Conservation (phyloP, 2,888 invertebrate species). For the Mythimna loreyi region DNA sequence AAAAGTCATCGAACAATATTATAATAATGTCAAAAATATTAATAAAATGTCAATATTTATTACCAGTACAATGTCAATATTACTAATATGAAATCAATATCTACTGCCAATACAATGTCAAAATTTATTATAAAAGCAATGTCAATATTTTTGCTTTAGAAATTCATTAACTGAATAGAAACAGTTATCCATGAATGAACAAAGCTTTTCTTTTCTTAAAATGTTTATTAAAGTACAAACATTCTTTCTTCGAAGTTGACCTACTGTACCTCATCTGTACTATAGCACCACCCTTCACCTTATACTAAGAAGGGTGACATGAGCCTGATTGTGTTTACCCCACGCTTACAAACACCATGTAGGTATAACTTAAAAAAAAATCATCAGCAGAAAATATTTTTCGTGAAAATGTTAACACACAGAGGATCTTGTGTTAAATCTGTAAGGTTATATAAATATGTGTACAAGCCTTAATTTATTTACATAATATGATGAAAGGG, state of each 20-base stretch:
- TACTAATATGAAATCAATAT: no score
- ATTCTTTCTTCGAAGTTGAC: neutral
- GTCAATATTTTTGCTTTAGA: no score
- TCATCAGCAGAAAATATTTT: constrained; percentile 33
- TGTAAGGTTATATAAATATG: constrained; percentile 9
- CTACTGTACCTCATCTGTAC: constrained; percentile 19
- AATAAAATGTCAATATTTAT: no score
- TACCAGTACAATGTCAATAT: no score
- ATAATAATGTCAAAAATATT: no score
- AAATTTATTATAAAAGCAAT: no score
- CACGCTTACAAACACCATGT: constrained; percentile 37
- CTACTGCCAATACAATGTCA: no score
- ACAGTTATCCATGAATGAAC: no score
- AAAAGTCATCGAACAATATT: no score
- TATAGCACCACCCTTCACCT: constrained; percentile 52
- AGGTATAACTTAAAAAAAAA: constrained; percentile 49
- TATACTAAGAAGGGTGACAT: constrained; percentile 60
- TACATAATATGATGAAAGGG: constrained; percentile 1
- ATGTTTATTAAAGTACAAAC: no score
- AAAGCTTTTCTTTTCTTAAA: no score
- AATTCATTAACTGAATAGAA: no score
- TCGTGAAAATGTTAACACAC: constrained; percentile 20
- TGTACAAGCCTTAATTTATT: constrained; percentile 29
- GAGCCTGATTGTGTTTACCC: constrained; percentile 61
- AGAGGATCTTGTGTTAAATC: constrained; percentile 8